These are phyloP conservation scores for Pasiphila rectangulata DNA, from an alignment of 2,888 invertebrate genomes.

Conservation along the genomic window DNA sequence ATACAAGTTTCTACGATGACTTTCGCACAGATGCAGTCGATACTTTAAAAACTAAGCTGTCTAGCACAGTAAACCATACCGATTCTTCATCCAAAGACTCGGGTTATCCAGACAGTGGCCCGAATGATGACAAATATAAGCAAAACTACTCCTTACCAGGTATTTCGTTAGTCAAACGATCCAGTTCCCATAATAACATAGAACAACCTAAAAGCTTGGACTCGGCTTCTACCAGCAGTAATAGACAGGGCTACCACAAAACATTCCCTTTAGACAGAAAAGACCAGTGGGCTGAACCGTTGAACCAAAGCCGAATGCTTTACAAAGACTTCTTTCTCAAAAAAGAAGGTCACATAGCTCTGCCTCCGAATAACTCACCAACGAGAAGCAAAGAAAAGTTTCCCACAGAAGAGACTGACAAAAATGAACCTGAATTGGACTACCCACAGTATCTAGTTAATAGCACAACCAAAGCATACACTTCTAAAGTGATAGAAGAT, in stretches of 20 bases:
- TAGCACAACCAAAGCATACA: slow-evolving; percentile 73
- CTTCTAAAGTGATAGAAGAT: slow-evolving; percentile 77
- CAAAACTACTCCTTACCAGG: slow-evolving; percentile 61
- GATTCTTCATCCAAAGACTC: slow-evolving; percentile 74
- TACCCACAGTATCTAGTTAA: slow-evolving; percentile 72
- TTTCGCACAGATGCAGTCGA: slow-evolving; percentile 50
- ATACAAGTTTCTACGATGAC: slow-evolving; percentile 66
- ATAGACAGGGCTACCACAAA: slow-evolving; percentile 52
- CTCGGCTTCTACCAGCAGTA: slow-evolving; percentile 51
- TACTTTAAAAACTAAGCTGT: slow-evolving; percentile 50
- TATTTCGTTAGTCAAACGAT: slow-evolving; percentile 49
- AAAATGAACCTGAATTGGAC: slow-evolving; percentile 48
- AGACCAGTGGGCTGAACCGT: slow-evolving; percentile 55
- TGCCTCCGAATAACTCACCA: slow-evolving; percentile 68
- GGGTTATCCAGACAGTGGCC: slow-evolving; percentile 65
- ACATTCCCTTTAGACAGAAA: slow-evolving; percentile 50
- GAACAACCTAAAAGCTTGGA: slow-evolving; percentile 67
- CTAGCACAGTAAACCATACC: slow-evolving; percentile 58
- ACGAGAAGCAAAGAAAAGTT: slow-evolving; percentile 46
- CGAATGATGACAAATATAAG: slow-evolving; percentile 59
- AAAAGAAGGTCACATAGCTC: slow-evolving; percentile 64
- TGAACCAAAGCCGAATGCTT: slow-evolving; percentile 70
- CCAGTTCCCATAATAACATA: slow-evolving; percentile 45
- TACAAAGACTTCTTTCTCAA: slow-evolving; percentile 74
- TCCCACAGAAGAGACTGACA: slow-evolving; percentile 39